phyloP scores from a whole-genome alignment of 1,140 invertebrate species.

The Drosophila saltans region DNA sequence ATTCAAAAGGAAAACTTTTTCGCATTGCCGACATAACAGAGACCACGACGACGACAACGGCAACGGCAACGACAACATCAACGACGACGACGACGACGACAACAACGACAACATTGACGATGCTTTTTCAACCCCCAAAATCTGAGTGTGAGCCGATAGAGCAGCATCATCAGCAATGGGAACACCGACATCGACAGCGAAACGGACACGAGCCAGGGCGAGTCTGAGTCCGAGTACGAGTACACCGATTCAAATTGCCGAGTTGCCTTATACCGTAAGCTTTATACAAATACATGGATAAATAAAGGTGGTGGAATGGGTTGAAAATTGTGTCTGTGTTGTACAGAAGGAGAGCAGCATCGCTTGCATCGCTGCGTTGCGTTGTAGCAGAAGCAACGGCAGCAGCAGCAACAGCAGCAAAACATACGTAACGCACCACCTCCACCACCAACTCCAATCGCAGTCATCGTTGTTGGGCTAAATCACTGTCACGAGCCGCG shows the following conservation, averaged over 20 bases:
- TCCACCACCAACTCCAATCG: constrained; percentile 24
- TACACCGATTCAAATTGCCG: not conserved
- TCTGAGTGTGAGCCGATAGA: constrained; percentile 26
- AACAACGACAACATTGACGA: constrained; percentile 28
- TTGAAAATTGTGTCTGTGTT: constrained; percentile 22
- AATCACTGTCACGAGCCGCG: constrained; percentile 73
- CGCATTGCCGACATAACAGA: constrained; percentile 33
- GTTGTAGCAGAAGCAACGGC: constrained; percentile 36
- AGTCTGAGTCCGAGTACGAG: constrained; percentile 28
- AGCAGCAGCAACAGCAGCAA: constrained; percentile 26
- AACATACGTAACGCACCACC: constrained; percentile 14
- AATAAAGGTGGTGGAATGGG: not conserved
- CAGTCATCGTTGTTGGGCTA: constrained; percentile 40
- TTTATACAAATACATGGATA: constrained; percentile 16
- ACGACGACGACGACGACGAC: constrained; percentile 36
- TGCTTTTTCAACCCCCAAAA: constrained; percentile 72
- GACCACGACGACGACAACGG: not conserved
- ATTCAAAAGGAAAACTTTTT: constrained; percentile 82
- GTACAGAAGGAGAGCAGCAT: constrained; percentile 1
- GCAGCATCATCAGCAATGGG: not conserved
- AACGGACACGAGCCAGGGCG: constrained; percentile 52
- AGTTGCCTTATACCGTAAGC: constrained; percentile 15
- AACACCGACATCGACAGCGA: constrained; percentile 23
- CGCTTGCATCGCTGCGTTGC: constrained; percentile 41
- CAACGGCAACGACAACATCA: constrained; percentile 14